These are phyloP conservation scores for Lepidocyrtoides sp. DNA, from an alignment of 2,888 invertebrate genomes.

Conservation along the genomic window DNA sequence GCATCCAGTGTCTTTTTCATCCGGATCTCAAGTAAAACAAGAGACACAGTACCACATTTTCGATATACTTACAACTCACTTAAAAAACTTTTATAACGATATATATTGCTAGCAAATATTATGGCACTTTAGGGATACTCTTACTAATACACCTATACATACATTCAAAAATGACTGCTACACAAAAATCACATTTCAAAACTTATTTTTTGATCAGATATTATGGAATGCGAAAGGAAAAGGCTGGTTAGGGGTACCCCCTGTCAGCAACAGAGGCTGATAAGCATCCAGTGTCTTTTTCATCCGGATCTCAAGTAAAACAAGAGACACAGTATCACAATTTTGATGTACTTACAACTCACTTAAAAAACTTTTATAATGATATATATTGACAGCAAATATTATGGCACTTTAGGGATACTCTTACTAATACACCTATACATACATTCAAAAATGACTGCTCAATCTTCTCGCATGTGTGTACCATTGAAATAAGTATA, in stretches of 20 bases:
- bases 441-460: not conserved
- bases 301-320: not conserved
- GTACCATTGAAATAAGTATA: not conserved
- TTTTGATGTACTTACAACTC: not conserved
- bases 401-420: constrained; percentile 25
- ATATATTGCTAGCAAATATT: not conserved
- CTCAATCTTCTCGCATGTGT: no score
- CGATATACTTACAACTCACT: constrained; percentile 3
- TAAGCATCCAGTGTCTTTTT: not conserved
- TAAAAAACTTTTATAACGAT: constrained; percentile 6
- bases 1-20: not conserved
- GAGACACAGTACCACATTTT: not conserved
- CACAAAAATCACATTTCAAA: no score
- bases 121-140: constrained; percentile 18
- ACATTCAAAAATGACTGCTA: not conserved
- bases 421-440: no score
- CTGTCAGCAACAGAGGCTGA: not conserved
- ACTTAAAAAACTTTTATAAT: constrained; percentile 1
- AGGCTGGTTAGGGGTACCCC: not conserved
- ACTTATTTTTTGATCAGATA: no score
- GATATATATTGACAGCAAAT: not conserved
- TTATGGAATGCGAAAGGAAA: no score
- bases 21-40: not conserved
- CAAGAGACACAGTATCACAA: not conserved
- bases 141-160: no score